These are phyloP conservation scores for Pontoporia blainvillei DNA, from an alignment of 2,113 vertebrate species.

Conservation along the genomic window DNA sequence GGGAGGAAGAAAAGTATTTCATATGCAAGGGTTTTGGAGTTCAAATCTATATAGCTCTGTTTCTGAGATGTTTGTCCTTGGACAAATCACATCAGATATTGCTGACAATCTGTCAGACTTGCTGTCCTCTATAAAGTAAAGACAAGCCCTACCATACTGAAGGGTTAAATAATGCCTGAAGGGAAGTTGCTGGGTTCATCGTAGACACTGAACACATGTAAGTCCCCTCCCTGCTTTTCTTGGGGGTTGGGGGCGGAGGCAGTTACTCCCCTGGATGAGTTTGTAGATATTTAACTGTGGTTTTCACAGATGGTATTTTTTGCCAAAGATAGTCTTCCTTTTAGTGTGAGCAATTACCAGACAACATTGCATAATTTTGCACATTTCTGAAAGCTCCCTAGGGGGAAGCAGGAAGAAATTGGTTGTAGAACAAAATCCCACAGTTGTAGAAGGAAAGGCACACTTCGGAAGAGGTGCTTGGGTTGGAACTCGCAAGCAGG, in stretches of 20 bases:
- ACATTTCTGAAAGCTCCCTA: constrained; percentile 27
- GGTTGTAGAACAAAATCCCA: neutral
- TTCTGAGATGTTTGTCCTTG: neutral
- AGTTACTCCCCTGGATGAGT: neutral
- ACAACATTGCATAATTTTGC: constrained; percentile 20
- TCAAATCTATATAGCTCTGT: neutral
- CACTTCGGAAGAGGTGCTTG: neutral
- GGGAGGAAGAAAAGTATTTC: neutral
- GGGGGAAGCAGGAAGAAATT: neutral
- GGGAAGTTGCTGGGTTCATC: neutral
- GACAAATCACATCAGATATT: neutral
- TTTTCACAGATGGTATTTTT: constrained; percentile 22
- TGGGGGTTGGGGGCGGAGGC: neutral
- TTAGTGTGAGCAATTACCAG: constrained; percentile 14
- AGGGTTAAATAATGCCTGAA: neutral
- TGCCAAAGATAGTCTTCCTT: neutral
- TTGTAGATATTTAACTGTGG: neutral
- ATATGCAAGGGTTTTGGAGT: neutral
- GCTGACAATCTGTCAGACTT: neutral
- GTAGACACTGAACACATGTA: neutral
- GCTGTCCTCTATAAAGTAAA: neutral
- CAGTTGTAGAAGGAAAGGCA: neutral
- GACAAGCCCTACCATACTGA: neutral
- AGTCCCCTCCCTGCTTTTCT: neutral
- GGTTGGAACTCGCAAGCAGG: neutral